Percentiles rank a stretch among this genome's conserved stretches.
phyloP scores from a whole-genome alignment of 2,888 invertebrate genomes.

The Eutolmus rufibarbis region DNA sequence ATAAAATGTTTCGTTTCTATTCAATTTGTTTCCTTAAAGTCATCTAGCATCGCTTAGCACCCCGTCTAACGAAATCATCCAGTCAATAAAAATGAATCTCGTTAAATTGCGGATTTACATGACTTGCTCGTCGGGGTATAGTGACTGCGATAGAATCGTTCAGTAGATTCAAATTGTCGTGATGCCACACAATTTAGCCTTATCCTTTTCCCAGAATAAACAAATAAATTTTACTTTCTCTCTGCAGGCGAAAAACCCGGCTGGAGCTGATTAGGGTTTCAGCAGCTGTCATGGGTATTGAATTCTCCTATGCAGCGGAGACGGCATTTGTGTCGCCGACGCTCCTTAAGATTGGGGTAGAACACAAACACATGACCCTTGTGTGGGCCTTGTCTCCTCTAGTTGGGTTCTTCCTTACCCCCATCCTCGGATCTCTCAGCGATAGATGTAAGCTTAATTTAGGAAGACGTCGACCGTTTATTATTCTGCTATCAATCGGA shows the following conservation, averaged over 20 bases:
- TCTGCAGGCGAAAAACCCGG: constrained; percentile 75
- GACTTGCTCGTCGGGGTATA: background rate
- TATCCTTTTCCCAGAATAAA: background rate
- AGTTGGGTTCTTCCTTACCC: constrained; percentile 93
- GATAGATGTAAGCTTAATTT: constrained; percentile 83
- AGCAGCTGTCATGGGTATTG: constrained; percentile 96
- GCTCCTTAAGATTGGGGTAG: constrained; percentile 88
- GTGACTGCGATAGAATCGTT: background rate
- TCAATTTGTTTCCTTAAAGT: background rate
- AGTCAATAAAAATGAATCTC: background rate
- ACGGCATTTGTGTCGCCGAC: constrained; percentile 97
- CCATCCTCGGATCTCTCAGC: constrained; percentile 89
- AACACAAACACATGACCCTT: constrained; percentile 91
- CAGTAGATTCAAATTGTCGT: background rate
- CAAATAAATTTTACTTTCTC: background rate
- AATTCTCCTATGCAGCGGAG: constrained; percentile 96
- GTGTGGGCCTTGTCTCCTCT: constrained; percentile 95
- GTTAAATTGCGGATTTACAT: background rate
- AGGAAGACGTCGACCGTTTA: constrained; percentile 91
- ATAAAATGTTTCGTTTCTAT: background rate
- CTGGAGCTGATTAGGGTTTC: constrained; percentile 85
- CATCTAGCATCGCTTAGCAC: background rate
- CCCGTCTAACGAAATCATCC: background rate
- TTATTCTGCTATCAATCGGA: constrained; percentile 85
- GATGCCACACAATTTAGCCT: background rate